Evolutionary conservation across 1,140 invertebrate species (phyloP).

Genomic region (Monomorium pharaonis): DNA sequence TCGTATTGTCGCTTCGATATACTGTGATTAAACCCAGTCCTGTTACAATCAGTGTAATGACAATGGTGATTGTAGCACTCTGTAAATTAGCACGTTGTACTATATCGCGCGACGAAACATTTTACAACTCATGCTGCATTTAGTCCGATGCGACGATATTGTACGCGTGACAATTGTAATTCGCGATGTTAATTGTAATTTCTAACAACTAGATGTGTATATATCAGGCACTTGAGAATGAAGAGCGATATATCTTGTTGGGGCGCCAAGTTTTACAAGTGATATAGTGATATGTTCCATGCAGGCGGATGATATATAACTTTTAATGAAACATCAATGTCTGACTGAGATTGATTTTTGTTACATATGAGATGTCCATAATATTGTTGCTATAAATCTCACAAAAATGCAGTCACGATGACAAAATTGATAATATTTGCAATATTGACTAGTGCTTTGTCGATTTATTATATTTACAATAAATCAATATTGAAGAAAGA

Average conservation of each 20-base stretch:
- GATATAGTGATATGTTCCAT: constrained; percentile 1
- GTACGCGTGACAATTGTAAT: background rate
- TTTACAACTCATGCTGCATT: constrained; percentile 38
- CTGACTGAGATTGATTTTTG: constrained; percentile 29
- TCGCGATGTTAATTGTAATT: constrained; percentile 50
- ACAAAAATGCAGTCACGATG: constrained; percentile 28
- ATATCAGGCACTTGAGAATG: constrained; percentile 1
- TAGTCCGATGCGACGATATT: background rate
- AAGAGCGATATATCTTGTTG: constrained; percentile 28
- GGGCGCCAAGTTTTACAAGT: background rate
- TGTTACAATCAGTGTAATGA: constrained; percentile 47
- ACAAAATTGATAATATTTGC: constrained; percentile 39
- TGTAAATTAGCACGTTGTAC: constrained; percentile 36
- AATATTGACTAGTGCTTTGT: constrained; percentile 2
- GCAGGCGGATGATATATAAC: constrained; percentile 44
- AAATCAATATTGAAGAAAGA: background rate
- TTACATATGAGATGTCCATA: constrained; percentile 15
- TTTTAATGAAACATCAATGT: constrained; percentile 56
- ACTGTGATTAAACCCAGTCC: constrained; percentile 27
- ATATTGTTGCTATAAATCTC: constrained; percentile 47
- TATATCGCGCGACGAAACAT: constrained; percentile 8
- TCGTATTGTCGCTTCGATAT: constrained; percentile 36
- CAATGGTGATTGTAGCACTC: constrained; percentile 47
- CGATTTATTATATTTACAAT: background rate
- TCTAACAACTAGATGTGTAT: background rate